These are phyloP conservation scores for Colaptes auratus DNA, from an alignment of 2,113 vertebrate genomes.

Conservation along the genomic window DNA sequence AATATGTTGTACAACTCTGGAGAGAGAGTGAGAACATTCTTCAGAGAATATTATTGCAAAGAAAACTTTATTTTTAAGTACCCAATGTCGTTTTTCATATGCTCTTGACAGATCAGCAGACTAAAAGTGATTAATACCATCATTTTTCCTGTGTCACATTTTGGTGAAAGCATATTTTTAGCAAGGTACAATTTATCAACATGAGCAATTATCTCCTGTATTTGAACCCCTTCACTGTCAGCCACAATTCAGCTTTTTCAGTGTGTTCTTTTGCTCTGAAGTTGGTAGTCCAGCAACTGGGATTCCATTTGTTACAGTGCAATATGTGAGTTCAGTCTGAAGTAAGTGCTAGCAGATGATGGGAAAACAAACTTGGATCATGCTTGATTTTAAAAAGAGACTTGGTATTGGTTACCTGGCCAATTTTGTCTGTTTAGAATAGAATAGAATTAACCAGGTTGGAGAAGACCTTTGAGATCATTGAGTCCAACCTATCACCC, in stretches of 20 bases:
- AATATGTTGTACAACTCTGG: background rate
- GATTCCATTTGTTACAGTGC: fast-evolving
- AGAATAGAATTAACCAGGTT: too few relatives aligned
- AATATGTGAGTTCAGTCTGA: background rate
- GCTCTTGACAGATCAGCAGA: background rate
- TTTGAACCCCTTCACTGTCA: background rate
- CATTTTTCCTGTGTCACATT: background rate
- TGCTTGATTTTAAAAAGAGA: background rate
- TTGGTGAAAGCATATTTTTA: background rate
- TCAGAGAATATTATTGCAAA: background rate
- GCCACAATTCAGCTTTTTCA: background rate
- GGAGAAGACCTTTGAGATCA: too few relatives aligned
- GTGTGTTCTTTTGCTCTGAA: background rate
- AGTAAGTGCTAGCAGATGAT: background rate
- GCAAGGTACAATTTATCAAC: background rate
- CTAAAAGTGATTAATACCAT: background rate
- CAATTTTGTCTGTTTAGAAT: background rate
- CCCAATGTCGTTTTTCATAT: background rate
- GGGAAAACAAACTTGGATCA: background rate
- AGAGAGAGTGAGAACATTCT: background rate
- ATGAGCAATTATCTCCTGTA: background rate
- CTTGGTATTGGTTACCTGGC: background rate
- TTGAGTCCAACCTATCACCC: too few relatives aligned
- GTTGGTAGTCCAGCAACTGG: background rate
- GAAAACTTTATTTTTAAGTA: background rate